Percentiles rank a stretch among this genome's conserved stretches.
Evolutionary conservation across 2,113 vertebrate genomes (phyloP).

Genomic region (Otis tarda): DNA sequence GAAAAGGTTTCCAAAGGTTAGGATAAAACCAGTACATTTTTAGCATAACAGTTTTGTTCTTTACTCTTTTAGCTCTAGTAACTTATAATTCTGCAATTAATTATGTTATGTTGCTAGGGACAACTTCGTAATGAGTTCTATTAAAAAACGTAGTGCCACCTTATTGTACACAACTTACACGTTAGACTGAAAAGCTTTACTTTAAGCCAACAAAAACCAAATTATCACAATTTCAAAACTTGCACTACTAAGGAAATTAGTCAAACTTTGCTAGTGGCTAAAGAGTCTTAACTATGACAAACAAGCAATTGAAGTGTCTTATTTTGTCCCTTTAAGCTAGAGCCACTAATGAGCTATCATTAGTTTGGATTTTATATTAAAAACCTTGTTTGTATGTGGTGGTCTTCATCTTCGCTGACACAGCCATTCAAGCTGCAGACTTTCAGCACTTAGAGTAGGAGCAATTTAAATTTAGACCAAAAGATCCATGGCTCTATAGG

Average conservation of each 20-base stretch:
- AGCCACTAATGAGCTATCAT: not conserved
- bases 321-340: not conserved
- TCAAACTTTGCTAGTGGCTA: not conserved
- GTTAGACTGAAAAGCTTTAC: not conserved
- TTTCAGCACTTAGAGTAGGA: not conserved
- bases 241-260: not conserved
- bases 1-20: constrained; percentile 19
- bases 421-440: not conserved
- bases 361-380: not conserved
- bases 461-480: not conserved
- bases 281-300: not conserved
- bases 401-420: not conserved
- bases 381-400: not conserved
- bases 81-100: not conserved
- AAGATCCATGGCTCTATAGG: not conserved
- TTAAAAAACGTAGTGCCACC: not conserved
- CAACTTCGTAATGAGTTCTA: not conserved
- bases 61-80: not conserved
- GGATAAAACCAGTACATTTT: not conserved
- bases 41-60: not conserved
- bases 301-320: not conserved
- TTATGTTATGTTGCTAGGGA: not conserved
- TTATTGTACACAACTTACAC: not conserved
- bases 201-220: not conserved
- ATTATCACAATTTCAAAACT: not conserved